phyloP scores from a whole-genome alignment of 2,797 vertebrate species.

The Micrastur ruficollis region DNA sequence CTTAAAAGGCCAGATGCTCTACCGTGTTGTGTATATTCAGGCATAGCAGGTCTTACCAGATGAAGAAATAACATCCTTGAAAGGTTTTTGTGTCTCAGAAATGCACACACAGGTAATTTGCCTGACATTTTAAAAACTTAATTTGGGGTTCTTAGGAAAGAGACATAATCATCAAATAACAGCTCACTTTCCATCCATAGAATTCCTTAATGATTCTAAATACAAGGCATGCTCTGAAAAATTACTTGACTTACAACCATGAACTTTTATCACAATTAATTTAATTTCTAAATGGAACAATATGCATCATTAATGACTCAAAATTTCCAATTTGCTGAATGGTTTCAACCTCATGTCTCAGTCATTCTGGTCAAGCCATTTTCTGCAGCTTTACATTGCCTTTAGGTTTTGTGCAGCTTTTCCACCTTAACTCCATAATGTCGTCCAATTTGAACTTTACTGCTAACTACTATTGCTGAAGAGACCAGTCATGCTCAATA shows the following conservation, averaged over 20 bases:
- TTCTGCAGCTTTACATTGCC: neutral
- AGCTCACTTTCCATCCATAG: conserved; percentile 19
- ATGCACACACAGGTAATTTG: conserved; percentile 35
- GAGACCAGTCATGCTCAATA: neutral
- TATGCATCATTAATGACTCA: conserved; percentile 59
- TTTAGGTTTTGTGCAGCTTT: neutral
- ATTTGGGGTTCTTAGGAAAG: conserved; percentile 53
- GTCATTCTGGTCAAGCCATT: neutral
- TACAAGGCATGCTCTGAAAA: neutral
- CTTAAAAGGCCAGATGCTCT: conserved; percentile 40
- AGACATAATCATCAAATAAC: conserved; percentile 49
- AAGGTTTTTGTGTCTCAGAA: conserved; percentile 45
- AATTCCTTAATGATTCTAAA: conserved; percentile 47
- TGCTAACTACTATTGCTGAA: neutral
- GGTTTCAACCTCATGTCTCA: conserved; percentile 9
- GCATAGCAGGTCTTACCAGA: neutral
- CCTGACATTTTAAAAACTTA: conserved; percentile 64
- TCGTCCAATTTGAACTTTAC: neutral
- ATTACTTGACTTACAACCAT: conserved; percentile 24
- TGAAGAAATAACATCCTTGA: conserved; percentile 40
- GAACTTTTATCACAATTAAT: conserved; percentile 63
- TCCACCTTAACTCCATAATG: neutral
- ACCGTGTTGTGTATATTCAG: neutral
- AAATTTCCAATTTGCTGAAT: conserved; percentile 21
- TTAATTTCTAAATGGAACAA: conserved; percentile 58